phyloP scores from a whole-genome alignment of 2,888 invertebrate species.

The Lochmaea capreae region DNA sequence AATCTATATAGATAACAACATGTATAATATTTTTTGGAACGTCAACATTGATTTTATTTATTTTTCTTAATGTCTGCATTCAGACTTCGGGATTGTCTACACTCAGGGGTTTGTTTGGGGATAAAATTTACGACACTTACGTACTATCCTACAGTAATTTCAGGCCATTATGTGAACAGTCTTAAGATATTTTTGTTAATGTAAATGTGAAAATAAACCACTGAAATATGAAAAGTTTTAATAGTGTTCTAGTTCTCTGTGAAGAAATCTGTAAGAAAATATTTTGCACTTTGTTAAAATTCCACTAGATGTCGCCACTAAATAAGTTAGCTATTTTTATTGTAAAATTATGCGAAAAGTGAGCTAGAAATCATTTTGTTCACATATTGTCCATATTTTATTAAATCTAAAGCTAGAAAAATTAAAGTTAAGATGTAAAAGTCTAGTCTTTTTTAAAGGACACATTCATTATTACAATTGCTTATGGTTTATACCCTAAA shows the following conservation, averaged over 20 bases:
- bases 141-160: conserved; percentile 14
- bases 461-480: conserved; percentile 54
- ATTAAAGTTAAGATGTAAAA: conserved; percentile 46
- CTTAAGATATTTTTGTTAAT: too few relatives aligned
- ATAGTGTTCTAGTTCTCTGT: too few relatives aligned
- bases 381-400: conserved; percentile 19
- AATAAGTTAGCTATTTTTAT: not conserved
- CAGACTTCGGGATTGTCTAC: conserved; percentile 57
- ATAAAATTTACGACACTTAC: conserved; percentile 26
- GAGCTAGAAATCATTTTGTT: not conserved
- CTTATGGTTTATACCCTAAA: conserved; percentile 48
- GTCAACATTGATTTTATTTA: conserved; percentile 51
- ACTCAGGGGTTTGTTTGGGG: conserved; percentile 34
- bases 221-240: too few relatives aligned
- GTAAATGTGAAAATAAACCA: too few relatives aligned
- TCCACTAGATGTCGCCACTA: not conserved
- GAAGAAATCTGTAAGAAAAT: too few relatives aligned
- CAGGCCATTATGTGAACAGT: conserved; percentile 1
- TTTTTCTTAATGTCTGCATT: conserved; percentile 41
- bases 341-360: not conserved
- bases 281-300: not conserved
- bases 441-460: conserved; percentile 53
- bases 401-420: conserved; percentile 49
- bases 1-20: conserved; percentile 54
- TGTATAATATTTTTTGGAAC: conserved; percentile 52